Conservation (phyloP, 2,113 vertebrate genomes). For the Pycnonotus jocosus region DNA sequence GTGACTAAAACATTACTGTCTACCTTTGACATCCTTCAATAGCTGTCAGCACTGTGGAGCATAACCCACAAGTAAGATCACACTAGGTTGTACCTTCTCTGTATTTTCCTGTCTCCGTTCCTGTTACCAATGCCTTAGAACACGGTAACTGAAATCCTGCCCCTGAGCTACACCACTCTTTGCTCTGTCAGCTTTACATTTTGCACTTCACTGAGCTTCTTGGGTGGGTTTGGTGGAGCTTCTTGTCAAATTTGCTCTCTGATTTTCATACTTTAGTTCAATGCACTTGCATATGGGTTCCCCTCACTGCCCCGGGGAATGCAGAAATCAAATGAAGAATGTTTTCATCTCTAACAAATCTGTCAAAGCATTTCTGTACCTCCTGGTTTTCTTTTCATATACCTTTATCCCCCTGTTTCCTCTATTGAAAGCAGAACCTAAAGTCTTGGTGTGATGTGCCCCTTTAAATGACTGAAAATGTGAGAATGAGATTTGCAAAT, state of each 20-base stretch:
- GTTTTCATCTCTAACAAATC: slow-evolving; percentile 23
- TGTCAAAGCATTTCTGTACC: neutral
- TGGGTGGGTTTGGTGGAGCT: neutral
- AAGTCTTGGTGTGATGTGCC: neutral
- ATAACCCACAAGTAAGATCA: neutral
- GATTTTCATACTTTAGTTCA: neutral
- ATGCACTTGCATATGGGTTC: neutral
- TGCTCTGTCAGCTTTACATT: neutral
- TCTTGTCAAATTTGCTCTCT: neutral
- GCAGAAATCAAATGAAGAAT: neutral
- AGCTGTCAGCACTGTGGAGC: neutral
- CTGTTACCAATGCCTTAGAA: neutral
- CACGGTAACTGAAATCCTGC: neutral
- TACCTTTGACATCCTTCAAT: neutral
- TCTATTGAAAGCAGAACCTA: neutral
- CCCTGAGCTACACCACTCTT: neutral
- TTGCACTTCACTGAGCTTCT: neutral
- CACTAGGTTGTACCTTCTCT: neutral
- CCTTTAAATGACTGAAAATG: slow-evolving; percentile 28
- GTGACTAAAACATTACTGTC: neutral
- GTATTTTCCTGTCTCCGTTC: neutral
- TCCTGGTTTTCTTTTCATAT: neutral
- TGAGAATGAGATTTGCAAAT: slow-evolving; percentile 13
- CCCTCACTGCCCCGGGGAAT: neutral
- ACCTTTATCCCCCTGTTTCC: neutral